Conservation (phyloP, 2,113 vertebrate species). For the Coracopsis vasa region DNA sequence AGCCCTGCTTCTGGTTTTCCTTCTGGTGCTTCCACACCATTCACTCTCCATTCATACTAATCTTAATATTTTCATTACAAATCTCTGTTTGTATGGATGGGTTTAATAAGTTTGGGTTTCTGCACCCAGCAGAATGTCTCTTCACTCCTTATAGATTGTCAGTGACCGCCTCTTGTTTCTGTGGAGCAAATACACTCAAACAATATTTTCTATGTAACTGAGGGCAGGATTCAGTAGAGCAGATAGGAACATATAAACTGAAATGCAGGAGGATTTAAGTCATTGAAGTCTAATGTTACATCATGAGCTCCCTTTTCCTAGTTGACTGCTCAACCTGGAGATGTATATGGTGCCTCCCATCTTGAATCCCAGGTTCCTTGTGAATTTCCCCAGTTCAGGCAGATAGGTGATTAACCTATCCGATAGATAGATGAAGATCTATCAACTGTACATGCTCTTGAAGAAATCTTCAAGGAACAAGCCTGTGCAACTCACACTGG, state of each 20-base stretch:
- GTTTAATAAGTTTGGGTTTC: neutral
- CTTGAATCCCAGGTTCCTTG: neutral
- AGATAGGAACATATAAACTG: neutral
- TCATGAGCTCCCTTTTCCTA: neutral
- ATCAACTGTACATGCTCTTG: neutral
- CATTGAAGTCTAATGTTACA: neutral
- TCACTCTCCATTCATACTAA: neutral
- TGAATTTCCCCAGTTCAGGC: neutral
- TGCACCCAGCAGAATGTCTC: neutral
- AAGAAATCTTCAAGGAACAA: neutral
- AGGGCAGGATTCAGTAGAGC: neutral
- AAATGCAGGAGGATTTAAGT: neutral
- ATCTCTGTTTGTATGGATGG: neutral
- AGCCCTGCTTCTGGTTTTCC: neutral
- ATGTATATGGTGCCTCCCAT: neutral
- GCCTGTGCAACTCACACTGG: rapidly evolving
- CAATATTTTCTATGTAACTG: neutral
- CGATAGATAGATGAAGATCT: neutral
- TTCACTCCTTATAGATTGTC: neutral
- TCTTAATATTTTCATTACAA: neutral
- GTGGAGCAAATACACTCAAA: neutral
- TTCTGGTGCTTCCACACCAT: neutral
- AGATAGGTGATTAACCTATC: neutral
- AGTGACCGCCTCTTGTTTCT: neutral
- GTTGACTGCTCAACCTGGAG: neutral